Evolutionary conservation across 1,140 invertebrate species (phyloP), one percentile per base, ranked within the genome.

Genomic region (Leptinotarsa lineolata): DNA sequence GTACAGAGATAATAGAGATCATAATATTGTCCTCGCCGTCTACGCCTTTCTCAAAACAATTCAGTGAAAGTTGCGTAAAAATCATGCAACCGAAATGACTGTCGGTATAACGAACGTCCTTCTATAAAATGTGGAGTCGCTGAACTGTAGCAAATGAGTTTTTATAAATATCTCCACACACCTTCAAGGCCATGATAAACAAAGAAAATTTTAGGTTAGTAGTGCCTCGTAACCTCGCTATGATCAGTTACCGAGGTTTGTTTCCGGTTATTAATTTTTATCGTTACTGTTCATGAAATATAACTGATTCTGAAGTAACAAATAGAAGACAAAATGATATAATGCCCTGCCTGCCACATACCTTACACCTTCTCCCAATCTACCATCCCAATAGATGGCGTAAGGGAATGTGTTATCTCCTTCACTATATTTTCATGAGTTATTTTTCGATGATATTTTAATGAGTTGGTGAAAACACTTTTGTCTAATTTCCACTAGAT

Each of bases 131-230:
- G 48, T 18, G 48, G 48, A 54, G 48, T 54, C 48, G n/a, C 48
- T 54, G 48, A 54, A 54, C 48, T 54, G 48, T 54, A 54, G n/a
- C 48, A 54, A 54, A 18, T 54, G 48, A 54, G 48, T 54, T 54
- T 54, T 54, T 54, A 54, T 54, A 5, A 16, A 16, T 15, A 54
- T 54, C 15, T 54, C 16, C n/a, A 6, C 48, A n/a, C n/a, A 54
- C 48, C 48, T 54, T 54, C 48, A 54, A 54, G 48, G 48, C 48
- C 16, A 54, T n/a, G 48, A 54, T 54, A 54, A 54, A 54, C 48
- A 18, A 54, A 16, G 48, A 54, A 54, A 54, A 16, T 54, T 54
- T 54, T 54, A 18, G 48, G 48, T 54, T 54, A 54, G 48, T 16
- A 18, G 48, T 54, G 48, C 4, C n/a, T 16, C 48, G n/a, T 18